These are phyloP conservation scores for Pocillopora verrucosa DNA, from an alignment of 64 coral and sea anemone species.

Conservation along the genomic window DNA sequence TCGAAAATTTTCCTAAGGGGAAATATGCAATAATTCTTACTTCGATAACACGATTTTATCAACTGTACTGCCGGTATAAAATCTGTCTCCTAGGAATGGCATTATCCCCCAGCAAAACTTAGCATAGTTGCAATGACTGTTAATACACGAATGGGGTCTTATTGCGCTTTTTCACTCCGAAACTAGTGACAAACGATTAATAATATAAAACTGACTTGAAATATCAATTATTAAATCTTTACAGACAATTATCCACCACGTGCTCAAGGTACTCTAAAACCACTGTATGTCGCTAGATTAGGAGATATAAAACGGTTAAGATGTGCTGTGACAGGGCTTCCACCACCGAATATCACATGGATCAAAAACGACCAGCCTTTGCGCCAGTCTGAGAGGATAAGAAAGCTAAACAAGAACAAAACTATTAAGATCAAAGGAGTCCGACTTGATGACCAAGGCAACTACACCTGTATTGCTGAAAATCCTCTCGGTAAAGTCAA, in stretches of 20 bases:
- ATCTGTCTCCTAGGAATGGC: neutral
- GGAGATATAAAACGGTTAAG: slow-evolving; percentile 12
- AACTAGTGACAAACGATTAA: too few species aligned
- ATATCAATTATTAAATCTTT: neutral
- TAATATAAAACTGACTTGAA: neutral
- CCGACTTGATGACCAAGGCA: slow-evolving; percentile 11
- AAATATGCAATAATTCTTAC: neutral
- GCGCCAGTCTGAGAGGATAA: neutral
- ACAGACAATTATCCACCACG: slow-evolving; percentile 21
- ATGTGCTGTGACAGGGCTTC: slow-evolving; percentile 25
- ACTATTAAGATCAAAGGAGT: slow-evolving; percentile 37
- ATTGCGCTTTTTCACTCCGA: too few species aligned
- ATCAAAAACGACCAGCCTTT: slow-evolving; percentile 1
- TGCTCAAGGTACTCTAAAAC: slow-evolving; percentile 15
- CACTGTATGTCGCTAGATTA: neutral
- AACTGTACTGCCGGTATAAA: neutral
- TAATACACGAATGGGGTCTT: too few species aligned
- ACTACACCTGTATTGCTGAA: slow-evolving; percentile 55
- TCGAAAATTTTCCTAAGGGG: neutral
- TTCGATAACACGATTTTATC: neutral
- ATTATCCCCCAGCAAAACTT: neutral
- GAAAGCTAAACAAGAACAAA: slow-evolving; percentile 1
- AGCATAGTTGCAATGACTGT: too few species aligned
- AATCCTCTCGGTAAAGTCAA: too few species aligned
- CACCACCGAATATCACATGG: slow-evolving; percentile 23